These are phyloP conservation scores for Hesperia comma DNA, from an alignment of 2,888 invertebrate genomes.

Conservation along the genomic window DNA sequence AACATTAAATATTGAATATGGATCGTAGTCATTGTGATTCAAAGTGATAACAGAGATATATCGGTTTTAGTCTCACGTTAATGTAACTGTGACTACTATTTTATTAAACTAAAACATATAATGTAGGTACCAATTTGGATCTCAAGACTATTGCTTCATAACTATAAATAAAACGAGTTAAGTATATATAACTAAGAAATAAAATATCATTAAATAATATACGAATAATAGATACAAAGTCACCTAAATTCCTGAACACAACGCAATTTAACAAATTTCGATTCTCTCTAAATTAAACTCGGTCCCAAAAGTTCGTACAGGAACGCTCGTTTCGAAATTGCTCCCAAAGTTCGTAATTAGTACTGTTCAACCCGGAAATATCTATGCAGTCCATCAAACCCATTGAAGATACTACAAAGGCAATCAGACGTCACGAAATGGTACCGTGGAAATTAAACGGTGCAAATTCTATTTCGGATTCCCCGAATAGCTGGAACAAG, in stretches of 20 bases:
- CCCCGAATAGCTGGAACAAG: conserved; percentile 71
- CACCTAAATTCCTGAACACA: conserved; percentile 18
- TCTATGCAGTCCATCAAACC: conserved; percentile 79
- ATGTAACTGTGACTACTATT: no score
- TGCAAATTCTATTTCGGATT: conserved; percentile 65
- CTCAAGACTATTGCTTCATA: no score
- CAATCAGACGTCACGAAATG: conserved; percentile 75
- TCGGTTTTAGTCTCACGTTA: no score
- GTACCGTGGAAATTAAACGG: conserved; percentile 74
- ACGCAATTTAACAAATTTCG: conserved; percentile 21
- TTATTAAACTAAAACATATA: no score
- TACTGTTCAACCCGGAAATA: conserved; percentile 78
- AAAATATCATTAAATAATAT: no score
- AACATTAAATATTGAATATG: no score
- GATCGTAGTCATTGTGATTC: no score
- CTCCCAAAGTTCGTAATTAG: conserved; percentile 67
- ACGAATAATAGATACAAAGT: background rate
- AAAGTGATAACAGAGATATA: no score
- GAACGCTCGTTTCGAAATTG: conserved; percentile 39
- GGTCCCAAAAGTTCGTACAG: conserved; percentile 23
- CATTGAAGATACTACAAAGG: conserved; percentile 66
- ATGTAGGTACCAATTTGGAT: no score
- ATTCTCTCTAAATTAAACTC: conserved; percentile 19
- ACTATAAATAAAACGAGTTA: no score
- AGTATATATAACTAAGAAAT: no score